A percentile compares a stretch with the other conserved stretches of the same genome.
Evolutionary conservation across 2,888 invertebrate genomes (phyloP).

Genomic region (Xestia xanthographa): DNA sequence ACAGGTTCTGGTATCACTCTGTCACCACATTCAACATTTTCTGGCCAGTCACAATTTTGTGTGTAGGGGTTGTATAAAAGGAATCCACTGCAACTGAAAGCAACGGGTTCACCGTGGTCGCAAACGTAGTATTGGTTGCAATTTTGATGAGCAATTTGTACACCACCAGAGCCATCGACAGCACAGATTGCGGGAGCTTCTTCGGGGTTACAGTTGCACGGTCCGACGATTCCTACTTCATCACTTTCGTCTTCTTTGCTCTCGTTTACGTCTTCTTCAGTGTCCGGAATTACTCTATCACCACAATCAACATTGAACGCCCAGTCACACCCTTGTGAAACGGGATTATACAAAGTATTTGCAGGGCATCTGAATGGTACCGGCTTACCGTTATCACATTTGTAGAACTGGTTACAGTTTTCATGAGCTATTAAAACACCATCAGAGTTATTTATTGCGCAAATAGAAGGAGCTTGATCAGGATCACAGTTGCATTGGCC

Average conservation of each 20-base stretch:
- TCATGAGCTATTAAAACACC: constrained; percentile 69
- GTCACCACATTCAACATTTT: constrained; percentile 72
- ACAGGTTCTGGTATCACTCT: constrained; percentile 63
- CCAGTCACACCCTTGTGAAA: constrained; percentile 66
- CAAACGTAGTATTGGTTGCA: constrained; percentile 77
- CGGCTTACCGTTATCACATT: constrained; percentile 65
- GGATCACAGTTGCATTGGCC: constrained; percentile 64
- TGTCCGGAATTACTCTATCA: constrained; percentile 61
- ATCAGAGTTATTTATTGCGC: constrained; percentile 63
- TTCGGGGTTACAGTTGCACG: constrained; percentile 69
- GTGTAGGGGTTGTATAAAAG: constrained; percentile 71
- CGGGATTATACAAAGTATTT: constrained; percentile 64
- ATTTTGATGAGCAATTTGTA: constrained; percentile 72
- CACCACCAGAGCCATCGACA: constrained; percentile 66
- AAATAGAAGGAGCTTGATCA: constrained; percentile 69
- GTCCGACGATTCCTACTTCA: constrained; percentile 48
- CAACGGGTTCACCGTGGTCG: constrained; percentile 66
- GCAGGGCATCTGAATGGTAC: constrained; percentile 58
- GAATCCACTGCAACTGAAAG: constrained; percentile 60
- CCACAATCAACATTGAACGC: constrained; percentile 69
- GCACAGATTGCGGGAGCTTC: constrained; percentile 73
- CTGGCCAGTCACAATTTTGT: constrained; percentile 74
- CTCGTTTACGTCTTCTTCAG: constrained; percentile 40
- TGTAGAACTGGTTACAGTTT: constrained; percentile 71
- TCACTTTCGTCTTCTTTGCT: constrained; percentile 38